Evolutionary conservation across 2,888 invertebrate genomes (phyloP), one percentile per base, ranked within the genome.

Genomic region (Petrophora chlorosata): DNA sequence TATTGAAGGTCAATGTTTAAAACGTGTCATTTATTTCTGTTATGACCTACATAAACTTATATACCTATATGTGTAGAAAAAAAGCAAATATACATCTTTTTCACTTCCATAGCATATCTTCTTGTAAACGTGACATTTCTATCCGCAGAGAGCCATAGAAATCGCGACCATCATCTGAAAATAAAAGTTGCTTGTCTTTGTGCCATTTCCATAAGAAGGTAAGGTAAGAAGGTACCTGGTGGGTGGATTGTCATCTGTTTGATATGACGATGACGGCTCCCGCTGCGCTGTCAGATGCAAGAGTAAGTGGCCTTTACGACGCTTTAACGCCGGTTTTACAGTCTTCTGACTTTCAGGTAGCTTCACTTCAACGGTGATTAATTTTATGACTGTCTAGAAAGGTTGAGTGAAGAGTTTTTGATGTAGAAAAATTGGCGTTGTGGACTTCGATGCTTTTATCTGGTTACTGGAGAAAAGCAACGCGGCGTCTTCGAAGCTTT

Each of bases 291-390:
- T 63, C 59, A 33, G 30, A 36, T 52, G 59, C 64, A 61, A 26
- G 22, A 16, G 29, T 35, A 23, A 19, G 13, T 39, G 36, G 56
- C 61, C 72, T 73, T 73, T 70, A 65, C 59, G 59, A 61, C 65
- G 66, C 61, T 72, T 67, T 70, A 36, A 65, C 60, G 61, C 44
- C 66, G 70, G 61, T 70, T 73, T 71, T 65, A 72, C 67, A 62
- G 56, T 63, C 65, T 59, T 56, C 50, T 46, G 48, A 54, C 53
- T 53, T 56, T 61, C 23, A 36, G 52, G 75, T 79, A 81, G 79
- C 79, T 78, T 79, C 65, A 80, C 76, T 76, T 41, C 51, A 19
- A 49, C 22, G 26, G 13, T 44, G 30, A 39, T 45, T 36, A 30
- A 29, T 36, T 48, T 59, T 53, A 42, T 48, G 47, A 26, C 12